phyloP scores from a whole-genome alignment of 2,888 invertebrate species.

The Acleris literana region DNA sequence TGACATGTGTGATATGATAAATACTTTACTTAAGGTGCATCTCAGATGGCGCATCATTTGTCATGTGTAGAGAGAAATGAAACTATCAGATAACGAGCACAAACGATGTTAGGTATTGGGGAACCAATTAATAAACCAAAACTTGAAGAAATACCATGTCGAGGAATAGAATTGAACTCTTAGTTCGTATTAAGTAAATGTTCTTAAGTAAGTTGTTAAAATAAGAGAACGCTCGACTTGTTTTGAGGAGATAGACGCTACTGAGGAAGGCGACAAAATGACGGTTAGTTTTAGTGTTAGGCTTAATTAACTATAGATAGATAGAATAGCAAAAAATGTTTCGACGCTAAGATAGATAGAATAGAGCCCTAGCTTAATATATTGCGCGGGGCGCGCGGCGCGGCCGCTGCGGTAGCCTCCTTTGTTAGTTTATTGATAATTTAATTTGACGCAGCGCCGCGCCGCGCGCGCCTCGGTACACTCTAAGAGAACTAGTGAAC shows the following conservation, averaged over 20 bases:
- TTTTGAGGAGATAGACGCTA: conserved; percentile 69
- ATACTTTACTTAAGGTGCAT: conserved; percentile 46
- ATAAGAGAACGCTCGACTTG: conserved; percentile 74
- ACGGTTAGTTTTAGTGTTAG: conserved; percentile 74
- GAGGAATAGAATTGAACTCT: conserved; percentile 66
- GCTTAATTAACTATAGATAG: conserved; percentile 81
- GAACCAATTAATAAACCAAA: conserved; percentile 76
- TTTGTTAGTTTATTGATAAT: conserved; percentile 83
- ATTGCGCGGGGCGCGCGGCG: conserved; percentile 59
- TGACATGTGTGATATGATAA: conserved; percentile 63
- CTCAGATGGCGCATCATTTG: conserved; percentile 57
- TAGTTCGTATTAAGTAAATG: conserved; percentile 73
- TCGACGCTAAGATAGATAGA: conserved; percentile 79
- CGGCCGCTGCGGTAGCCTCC: conserved; percentile 75
- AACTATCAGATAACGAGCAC: conserved; percentile 60
- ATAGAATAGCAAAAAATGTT: conserved; percentile 79
- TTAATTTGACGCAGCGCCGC: conserved; percentile 79
- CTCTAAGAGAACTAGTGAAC: conserved; percentile 72
- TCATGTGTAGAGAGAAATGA: conserved; percentile 48
- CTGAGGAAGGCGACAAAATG: conserved; percentile 64
- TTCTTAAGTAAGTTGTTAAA: conserved; percentile 77
- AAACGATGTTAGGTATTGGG: conserved; percentile 65
- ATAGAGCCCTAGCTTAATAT: conserved; percentile 77
- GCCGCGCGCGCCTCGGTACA: conserved; percentile 55
- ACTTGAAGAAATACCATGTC: conserved; percentile 71